Evolutionary conservation across 2,888 invertebrate genomes (phyloP).

Genomic region (Priapulus caudatus): DNA sequence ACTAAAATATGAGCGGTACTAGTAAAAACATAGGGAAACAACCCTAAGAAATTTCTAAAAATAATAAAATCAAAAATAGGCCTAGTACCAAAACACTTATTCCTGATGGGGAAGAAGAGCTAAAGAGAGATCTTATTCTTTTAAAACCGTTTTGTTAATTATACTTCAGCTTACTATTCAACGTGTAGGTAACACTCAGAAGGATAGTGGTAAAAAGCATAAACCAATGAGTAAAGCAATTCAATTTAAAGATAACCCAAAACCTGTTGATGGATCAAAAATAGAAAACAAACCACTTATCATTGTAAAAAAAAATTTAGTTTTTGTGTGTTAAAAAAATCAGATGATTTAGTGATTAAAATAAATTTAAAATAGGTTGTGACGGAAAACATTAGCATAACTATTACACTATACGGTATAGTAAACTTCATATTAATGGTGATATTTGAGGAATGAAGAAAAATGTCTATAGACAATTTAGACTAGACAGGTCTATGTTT

Average conservation of each 20-base stretch:
- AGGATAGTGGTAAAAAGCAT: slow-evolving; percentile 45
- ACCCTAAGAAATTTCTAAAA: slow-evolving; percentile 54
- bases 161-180: no score
- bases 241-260: slow-evolving; percentile 49
- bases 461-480: slow-evolving; percentile 48
- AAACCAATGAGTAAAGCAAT: slow-evolving; percentile 45
- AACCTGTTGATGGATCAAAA: slow-evolving; percentile 51
- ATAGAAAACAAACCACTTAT: slow-evolving; percentile 55
- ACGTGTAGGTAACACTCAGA: slow-evolving; percentile 47
- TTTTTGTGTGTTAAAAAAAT: slow-evolving; percentile 28
- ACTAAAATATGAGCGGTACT: slow-evolving; percentile 52
- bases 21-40: slow-evolving; percentile 60
- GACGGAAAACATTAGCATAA: slow-evolving; percentile 38
- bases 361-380: slow-evolving; percentile 44
- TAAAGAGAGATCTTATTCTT: no score
- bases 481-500: slow-evolving; percentile 56
- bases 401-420: no score
- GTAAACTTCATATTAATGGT: slow-evolving; percentile 50
- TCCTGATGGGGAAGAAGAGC: no score
- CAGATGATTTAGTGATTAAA: slow-evolving; percentile 43
- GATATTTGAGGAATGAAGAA: slow-evolving; percentile 58
- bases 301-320: slow-evolving; percentile 46
- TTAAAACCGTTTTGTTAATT: no score
- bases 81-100: no score
- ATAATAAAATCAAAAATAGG: slow-evolving; percentile 50